These are phyloP conservation scores for Poeciliopsis gracilis DNA, from an alignment of 2,797 vertebrate species.

Conservation along the genomic window DNA sequence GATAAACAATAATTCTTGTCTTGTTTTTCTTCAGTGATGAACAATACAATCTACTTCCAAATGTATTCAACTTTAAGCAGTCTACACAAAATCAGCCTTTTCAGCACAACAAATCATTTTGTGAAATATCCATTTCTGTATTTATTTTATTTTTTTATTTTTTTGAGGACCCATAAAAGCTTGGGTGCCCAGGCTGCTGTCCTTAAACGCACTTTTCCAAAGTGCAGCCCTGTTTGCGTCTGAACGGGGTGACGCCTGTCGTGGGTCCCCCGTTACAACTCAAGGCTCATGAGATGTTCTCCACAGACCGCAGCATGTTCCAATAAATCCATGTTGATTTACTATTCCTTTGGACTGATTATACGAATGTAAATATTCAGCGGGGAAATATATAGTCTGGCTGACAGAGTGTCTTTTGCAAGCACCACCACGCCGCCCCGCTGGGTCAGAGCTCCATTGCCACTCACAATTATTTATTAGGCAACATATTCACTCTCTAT, in stretches of 20 bases:
- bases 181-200: neutral
- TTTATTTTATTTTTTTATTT: neutral
- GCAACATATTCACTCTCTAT: slow-evolving; percentile 82
- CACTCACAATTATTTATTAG: slow-evolving; percentile 83
- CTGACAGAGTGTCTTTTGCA: slow-evolving; percentile 69
- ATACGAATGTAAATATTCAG: slow-evolving; percentile 76
- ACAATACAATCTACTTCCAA: neutral
- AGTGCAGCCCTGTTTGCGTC: neutral
- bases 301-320: slow-evolving; percentile 51
- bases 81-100: no score
- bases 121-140: neutral
- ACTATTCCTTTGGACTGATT: slow-evolving; percentile 74
- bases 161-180: neutral
- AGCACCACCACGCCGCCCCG: slow-evolving; percentile 68
- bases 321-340: slow-evolving; percentile 73
- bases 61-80: no score
- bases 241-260: slow-evolving; percentile 11
- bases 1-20: neutral
- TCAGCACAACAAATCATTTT: neutral
- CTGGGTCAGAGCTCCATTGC: slow-evolving; percentile 76
- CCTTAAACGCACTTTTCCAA: neutral
- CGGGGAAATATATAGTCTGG: slow-evolving; percentile 67
- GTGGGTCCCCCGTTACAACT: slow-evolving; percentile 32
- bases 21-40: neutral
- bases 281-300: slow-evolving; percentile 45